Base-by-base conservation (phyloP, 2,113 vertebrate species). In the Cebus imitator region DNA sequence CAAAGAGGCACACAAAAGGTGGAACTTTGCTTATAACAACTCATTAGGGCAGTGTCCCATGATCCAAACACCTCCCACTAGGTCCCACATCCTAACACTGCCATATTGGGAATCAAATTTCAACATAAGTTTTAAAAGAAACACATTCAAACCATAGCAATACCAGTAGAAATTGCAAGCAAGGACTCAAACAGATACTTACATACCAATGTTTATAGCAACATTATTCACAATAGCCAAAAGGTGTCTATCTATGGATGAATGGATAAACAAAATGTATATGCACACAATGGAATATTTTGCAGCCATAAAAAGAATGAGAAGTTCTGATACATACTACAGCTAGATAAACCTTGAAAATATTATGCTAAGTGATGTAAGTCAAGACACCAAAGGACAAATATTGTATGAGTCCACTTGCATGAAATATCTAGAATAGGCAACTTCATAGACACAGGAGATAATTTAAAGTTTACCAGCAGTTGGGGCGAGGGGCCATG, bases 181-280 rank as follows among this genome's bases (percentile, higher is more conserved):
- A 66, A 21, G 30, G 7, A 94, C 55, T 96, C 55, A 80, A 70
- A 81, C 20, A 89, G 32, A 81, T 80, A 73, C 9, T 50, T 84
- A 14, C 21, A 94, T 1, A 32, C 8, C 27, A 93, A 68, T 64
- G 18, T 83, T 95, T 91, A 87, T 8, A 88, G 21, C 57, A 82
- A 48, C 18, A 85, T 78, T 91, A 86, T 61, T 72, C 64, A 73
- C n/a, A 91, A 87, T 3, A 94, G 75, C 75, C 27, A 94, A 75
- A 87, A 91, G 52, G 52, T 12, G 10, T 45, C 45, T 30, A 32
- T 6, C 17, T n/a, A 86, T 50, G 45, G 52, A 79, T 72, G 61
- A 94, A 91, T 43, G 13, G 30, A 79, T 40, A 83, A 90, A 95
- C 70, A 94, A 91, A 91, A 80, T 66, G 37, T 84, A 95, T 23